These are phyloP conservation scores for Palaemon carinicauda DNA, from an alignment of 1,140 invertebrate species.

Conservation along the genomic window DNA sequence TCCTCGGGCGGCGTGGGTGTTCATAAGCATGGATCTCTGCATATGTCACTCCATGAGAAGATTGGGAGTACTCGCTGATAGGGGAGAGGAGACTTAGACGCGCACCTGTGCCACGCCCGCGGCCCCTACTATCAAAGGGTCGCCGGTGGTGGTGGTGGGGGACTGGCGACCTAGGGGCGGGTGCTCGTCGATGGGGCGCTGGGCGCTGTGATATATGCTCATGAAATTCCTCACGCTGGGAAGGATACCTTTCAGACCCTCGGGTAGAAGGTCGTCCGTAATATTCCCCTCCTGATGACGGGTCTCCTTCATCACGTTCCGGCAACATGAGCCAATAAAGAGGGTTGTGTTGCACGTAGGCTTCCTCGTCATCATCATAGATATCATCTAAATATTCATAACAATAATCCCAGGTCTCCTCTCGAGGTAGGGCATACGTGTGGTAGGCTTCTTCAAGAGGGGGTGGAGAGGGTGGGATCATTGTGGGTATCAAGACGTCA, in stretches of 20 bases:
- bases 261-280: too few relatives aligned
- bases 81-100: neutral
- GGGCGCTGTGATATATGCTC: neutral
- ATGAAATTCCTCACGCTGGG: too few relatives aligned
- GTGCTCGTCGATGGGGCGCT: neutral
- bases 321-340: slow-evolving; percentile 46
- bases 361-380: slow-evolving; percentile 40
- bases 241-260: too few relatives aligned
- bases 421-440: neutral
- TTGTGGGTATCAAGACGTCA: slow-evolving; percentile 53
- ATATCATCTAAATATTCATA: neutral
- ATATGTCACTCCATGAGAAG: slow-evolving; percentile 7
- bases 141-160: neutral
- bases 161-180: neutral
- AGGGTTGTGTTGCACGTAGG: slow-evolving; percentile 56
- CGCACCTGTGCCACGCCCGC: neutral
- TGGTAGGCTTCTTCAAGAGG: neutral
- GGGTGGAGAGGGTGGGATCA: neutral
- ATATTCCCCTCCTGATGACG: neutral
- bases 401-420: neutral
- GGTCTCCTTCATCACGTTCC: neutral
- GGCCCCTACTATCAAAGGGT: neutral
- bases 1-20: neutral
- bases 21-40: neutral
- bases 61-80: neutral